These are phyloP conservation scores for Melanotaenia nigrans DNA, from an alignment of 2,797 vertebrate species.

Conservation along the genomic window DNA sequence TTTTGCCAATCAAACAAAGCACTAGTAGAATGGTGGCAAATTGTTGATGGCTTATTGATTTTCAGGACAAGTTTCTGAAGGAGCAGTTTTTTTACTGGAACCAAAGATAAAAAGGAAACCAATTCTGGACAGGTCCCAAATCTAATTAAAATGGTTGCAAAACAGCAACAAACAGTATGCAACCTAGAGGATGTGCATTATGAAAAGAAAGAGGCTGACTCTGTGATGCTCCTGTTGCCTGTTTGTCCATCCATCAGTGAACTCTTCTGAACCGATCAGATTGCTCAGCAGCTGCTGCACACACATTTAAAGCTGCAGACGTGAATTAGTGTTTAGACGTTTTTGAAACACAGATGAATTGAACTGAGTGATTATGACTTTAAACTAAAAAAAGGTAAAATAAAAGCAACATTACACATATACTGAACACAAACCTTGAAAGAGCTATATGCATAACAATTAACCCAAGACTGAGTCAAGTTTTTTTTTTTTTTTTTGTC, in stretches of 20 bases:
- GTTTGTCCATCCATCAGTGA: not conserved
- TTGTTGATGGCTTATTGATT: not conserved
- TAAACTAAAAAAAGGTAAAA: not conserved
- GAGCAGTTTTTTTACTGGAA: not conserved
- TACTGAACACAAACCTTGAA: no score
- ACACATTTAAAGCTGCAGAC: not conserved
- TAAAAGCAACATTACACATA: no score
- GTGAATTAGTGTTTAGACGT: not conserved
- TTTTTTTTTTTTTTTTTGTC: no score
- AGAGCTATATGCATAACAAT: no score
- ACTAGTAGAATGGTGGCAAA: not conserved
- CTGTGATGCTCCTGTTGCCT: not conserved
- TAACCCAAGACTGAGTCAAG: no score
- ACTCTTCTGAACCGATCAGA: not conserved
- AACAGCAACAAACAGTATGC: not conserved
- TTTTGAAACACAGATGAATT: not conserved
- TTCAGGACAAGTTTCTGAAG: not conserved
- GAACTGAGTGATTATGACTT: not conserved
- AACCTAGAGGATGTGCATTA: not conserved
- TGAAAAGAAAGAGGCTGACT: not conserved
- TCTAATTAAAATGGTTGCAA: not conserved
- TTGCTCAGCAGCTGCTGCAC: not conserved
- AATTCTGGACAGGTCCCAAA: not conserved
- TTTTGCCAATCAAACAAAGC: not conserved
- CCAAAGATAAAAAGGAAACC: not conserved